Evolutionary conservation across 2,113 vertebrate genomes (phyloP), one percentile per base, ranked within the genome.

Genomic region (Tricholaema leucomelas): DNA sequence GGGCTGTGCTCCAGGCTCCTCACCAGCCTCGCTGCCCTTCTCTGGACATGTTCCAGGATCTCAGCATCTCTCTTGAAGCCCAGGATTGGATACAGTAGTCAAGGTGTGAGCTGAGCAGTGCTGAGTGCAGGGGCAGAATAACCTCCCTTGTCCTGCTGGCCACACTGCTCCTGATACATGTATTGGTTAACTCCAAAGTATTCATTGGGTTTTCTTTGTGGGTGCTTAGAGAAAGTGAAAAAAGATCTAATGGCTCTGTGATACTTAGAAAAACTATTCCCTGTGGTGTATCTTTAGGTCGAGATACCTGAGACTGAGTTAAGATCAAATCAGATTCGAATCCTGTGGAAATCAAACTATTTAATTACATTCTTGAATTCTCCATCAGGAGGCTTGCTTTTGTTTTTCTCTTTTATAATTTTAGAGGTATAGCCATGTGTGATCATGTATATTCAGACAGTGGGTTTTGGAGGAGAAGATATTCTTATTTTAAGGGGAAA

Each of bases 401-500:
- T 72, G 20, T 66, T 94, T 86, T 84, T 50, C 21, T 88, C 10
- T 75, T 87, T 60, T 44, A 9, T 60, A 66, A 33, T 87, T 71
- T 66, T 88, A 70, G 70, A 76, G 35, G 4, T 60, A 56, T 44
- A 65, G 35, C 72, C 40, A 55, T 44, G 23, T 46, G 76, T 4
- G 7, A 81, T 36, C 18, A 40, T n/a, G n/a, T 65, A 63, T 76
- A 78, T 59, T 90, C 40, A 65, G 40, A 81, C 44, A 65, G 16
- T 72, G 16, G 15, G 33, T 94, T 94, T 81, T 65, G 7, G 58
- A 81, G 80, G 20, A 90, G 88, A 89, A 81, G 9, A 23, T 77
- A 42, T 30, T 65, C 46, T 80, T 81, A 42, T 83, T 95, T 80
- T 75, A 78, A 94, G 40, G 63, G 58, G 58, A 94, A 94, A 91